Evolutionary conservation across 2,888 invertebrate species (phyloP), one percentile per base, ranked within the genome.

Genomic region (Ceratothoa steindachneri): DNA sequence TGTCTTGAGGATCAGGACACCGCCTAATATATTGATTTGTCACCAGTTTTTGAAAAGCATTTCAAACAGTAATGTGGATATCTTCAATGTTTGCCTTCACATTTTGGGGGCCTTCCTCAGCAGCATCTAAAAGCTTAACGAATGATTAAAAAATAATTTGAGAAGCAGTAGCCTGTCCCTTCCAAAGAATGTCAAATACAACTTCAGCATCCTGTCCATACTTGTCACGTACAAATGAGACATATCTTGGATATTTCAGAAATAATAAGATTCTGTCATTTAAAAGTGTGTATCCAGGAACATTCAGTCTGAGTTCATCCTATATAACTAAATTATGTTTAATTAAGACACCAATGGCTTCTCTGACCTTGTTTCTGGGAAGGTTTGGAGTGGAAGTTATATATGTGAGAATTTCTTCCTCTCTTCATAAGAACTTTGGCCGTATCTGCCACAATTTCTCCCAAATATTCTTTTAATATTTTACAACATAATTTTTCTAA

Each of bases 131-230:
- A 0, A 76, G 55, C 52, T 76, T 76, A 29, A 73, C n/a, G 12
- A 55, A 69, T 7, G 90, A 89, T 81, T 88, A 90, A n/a, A 91
- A 83, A 1, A 95, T 87, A 19, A 91, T 83, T 73, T 88, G 87
- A 0, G 91, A 90, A 67, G 92, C 90, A 0, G 89, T 89, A 80
- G 90, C 88, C 74, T 89, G 89, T 0, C 95, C 93, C 81, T 90
- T 90, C 5, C 95, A 85, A 1, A 95, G 83, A 84, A 95, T 93
- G 83, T 95, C 95, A 0, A 94, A 86, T 65, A 96, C 86, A 64
- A 92, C 87, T 83, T 94, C 93, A 0, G 91, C 90, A 80, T 91
- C 89, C 81, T 90, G 89, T 0, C 93, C 94, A 85, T 90, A 92
- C 82, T 89, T 87, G 4, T 87, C 87, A 84, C 91, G 91, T 22